Evolutionary conservation across 2,113 vertebrate genomes (phyloP), one percentile per base, ranked within the genome.

Genomic region (Bufo gargarizans): DNA sequence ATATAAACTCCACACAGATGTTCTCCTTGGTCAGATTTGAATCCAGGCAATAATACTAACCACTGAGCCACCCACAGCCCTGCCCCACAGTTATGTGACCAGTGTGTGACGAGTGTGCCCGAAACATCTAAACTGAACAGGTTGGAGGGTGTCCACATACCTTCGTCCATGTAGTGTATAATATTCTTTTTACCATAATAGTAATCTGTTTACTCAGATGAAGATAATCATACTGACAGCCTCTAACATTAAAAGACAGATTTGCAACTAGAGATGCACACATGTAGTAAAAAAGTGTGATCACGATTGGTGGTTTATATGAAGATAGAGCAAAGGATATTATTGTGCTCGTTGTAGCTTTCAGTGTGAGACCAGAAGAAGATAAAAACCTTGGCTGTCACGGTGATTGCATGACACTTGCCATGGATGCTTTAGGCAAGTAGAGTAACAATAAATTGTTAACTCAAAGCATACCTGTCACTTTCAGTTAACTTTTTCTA

Each of bases 391-490:
- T 76, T 76, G 47, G 2, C 45, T 76, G 72, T 50, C 45, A 11
- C 17, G 20, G 50, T 50, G 45, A 76, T 76, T 19, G 72, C 72
- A 45, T 76, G 72, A 76, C 72, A 76, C 72, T 76, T 61, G 22
- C 56, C 33, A 61, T 14, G 33, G 56, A 17, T 19, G 14, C 22
- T 61, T 61, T 16, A 61, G 58, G 33, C 78, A 45, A 61, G 16
- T 61, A 13, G 16, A 81, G 58, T 61, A 61, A 45, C 22, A 61
- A 8, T 2, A 71, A 67, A 76, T 22, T 45, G 55, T 81, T 81
- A 81, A 81, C 22, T 45, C 43, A 81, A 45, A 59, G 43, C 58
- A 53, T 33, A 61, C 22, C 22, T 81, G 55, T 43, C 56, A 61
- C 12, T 59, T 61, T 81, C n/a, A 80, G 10, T 80, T 80, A 80